Evolutionary conservation across 2,113 vertebrate genomes (phyloP).

Genomic region (Antidorcas marsupialis): DNA sequence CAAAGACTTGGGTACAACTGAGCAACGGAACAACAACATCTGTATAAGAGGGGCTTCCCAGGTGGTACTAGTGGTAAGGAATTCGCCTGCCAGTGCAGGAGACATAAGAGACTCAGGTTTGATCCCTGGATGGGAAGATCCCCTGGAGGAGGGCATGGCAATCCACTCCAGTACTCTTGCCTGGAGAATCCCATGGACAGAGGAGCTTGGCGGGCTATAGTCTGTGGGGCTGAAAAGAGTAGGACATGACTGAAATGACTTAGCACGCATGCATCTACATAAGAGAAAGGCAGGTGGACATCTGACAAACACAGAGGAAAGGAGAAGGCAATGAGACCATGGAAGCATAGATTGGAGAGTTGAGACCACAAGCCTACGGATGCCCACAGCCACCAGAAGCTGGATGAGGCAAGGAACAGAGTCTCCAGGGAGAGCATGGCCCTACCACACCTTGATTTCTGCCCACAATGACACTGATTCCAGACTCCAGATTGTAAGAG

Average conservation of each 20-base stretch:
- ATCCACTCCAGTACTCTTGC: background rate
- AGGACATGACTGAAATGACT: background rate
- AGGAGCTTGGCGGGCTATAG: background rate
- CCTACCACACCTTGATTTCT: background rate
- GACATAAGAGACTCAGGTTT: background rate
- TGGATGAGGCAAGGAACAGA: background rate
- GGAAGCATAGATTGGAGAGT: background rate
- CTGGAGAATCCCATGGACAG: background rate
- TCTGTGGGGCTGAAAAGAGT: background rate
- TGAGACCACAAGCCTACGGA: background rate
- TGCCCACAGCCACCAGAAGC: background rate
- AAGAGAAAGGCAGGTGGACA: background rate
- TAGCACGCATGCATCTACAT: background rate
- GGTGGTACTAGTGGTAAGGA: background rate
- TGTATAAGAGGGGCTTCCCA: background rate
- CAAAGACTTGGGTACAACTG: background rate
- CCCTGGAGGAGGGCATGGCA: background rate
- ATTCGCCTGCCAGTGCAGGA: background rate
- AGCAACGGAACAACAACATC: background rate
- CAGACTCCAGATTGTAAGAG: background rate
- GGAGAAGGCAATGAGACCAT: background rate
- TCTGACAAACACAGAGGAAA: background rate
- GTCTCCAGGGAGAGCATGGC: background rate
- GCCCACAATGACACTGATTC: background rate
- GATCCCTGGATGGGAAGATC: background rate